Conservation (phyloP, 2,113 vertebrate species). For the Dermatemys mawii region DNA sequence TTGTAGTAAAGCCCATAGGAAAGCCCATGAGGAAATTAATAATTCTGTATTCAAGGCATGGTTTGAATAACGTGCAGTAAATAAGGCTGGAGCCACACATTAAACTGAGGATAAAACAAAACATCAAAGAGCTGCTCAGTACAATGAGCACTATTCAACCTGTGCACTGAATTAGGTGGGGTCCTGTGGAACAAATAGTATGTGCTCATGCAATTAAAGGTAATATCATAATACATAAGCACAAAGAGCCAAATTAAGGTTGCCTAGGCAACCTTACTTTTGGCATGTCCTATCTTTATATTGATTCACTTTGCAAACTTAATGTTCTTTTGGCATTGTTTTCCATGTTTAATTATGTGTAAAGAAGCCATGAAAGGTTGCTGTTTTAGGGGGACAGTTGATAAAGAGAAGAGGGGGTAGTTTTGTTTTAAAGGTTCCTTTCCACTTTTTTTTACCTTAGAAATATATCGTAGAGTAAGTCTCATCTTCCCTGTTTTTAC, state of each 20-base stretch:
- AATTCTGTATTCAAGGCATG: background rate
- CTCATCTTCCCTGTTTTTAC: background rate
- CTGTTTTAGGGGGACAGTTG: background rate
- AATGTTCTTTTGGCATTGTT: background rate
- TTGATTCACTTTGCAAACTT: background rate
- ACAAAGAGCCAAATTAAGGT: background rate
- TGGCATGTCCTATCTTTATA: background rate
- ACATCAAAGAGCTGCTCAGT: background rate
- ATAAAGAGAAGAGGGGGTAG: background rate
- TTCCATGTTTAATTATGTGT: background rate
- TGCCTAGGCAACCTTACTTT: background rate
- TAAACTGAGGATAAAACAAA: background rate
- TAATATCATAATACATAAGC: accelerated
- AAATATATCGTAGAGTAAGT: background rate
- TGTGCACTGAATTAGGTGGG: background rate
- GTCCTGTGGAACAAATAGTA: background rate
- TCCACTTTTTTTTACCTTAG: background rate
- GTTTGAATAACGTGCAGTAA: background rate
- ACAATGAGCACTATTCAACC: background rate
- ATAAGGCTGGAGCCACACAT: background rate
- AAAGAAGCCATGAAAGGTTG: background rate
- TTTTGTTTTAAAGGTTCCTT: background rate
- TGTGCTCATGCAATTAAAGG: background rate
- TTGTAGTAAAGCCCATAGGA: background rate
- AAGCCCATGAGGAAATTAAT: background rate